Percentiles rank a stretch among this genome's conserved stretches.
Evolutionary conservation across 2,888 invertebrate genomes (phyloP).

Genomic region (Azorinus chamasolen): DNA sequence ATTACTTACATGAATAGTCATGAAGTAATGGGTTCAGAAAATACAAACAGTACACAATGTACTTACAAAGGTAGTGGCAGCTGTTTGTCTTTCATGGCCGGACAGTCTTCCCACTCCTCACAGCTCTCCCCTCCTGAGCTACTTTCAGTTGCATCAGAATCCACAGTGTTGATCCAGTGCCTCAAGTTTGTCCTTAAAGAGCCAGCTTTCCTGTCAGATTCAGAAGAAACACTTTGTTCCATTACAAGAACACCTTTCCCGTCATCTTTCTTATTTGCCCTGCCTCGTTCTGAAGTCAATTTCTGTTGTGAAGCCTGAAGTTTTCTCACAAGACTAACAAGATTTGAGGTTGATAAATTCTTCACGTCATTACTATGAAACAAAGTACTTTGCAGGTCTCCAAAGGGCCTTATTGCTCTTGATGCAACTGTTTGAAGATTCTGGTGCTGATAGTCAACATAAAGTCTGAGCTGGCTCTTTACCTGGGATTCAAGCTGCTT

Average conservation of each 20-base stretch:
- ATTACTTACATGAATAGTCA: too few relatives aligned
- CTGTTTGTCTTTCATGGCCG: slow-evolving; percentile 43
- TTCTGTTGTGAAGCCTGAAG: slow-evolving; percentile 87
- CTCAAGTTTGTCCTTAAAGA: slow-evolving; percentile 91
- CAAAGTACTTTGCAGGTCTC: slow-evolving; percentile 80
- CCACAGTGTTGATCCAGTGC: slow-evolving; percentile 92
- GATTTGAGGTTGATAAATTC: slow-evolving; percentile 87
- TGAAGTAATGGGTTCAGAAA: too few relatives aligned
- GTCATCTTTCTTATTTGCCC: slow-evolving; percentile 45
- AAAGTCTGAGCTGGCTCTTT: slow-evolving; percentile 92
- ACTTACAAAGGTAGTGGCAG: slow-evolving; percentile 62
- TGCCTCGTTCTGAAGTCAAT: slow-evolving; percentile 26
- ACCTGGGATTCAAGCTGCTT: slow-evolving; percentile 92
- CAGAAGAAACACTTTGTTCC: slow-evolving; percentile 85
- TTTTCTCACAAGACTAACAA: slow-evolving; percentile 89
- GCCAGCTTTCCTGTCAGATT: slow-evolving; percentile 90
- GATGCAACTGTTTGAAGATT: slow-evolving; percentile 80
- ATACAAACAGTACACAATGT: too few relatives aligned
- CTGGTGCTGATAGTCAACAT: slow-evolving; percentile 91
- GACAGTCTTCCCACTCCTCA: slow-evolving; percentile 90
- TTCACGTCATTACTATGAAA: slow-evolving; percentile 85
- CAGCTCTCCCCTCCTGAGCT: slow-evolving; percentile 98
- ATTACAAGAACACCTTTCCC: slow-evolving; percentile 73
- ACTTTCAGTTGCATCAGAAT: slow-evolving; percentile 97
- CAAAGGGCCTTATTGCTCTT: slow-evolving; percentile 70